Percentiles rank a stretch among this genome's conserved stretches.
These are phyloP conservation scores for Silurus lanzhouensis DNA, from an alignment of 2,797 vertebrate species.

Conservation along the genomic window DNA sequence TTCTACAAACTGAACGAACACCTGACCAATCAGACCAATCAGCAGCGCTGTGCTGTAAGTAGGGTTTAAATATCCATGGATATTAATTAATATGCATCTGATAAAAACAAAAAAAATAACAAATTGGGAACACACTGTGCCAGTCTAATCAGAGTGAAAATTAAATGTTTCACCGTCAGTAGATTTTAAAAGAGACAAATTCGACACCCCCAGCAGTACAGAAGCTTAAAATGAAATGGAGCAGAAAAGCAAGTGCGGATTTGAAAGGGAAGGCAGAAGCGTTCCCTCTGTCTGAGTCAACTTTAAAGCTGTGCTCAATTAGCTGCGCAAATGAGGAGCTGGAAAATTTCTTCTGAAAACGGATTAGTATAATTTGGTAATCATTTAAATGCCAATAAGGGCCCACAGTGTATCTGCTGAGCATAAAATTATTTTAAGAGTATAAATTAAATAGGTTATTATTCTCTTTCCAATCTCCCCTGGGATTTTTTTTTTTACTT, in stretches of 20 bases:
- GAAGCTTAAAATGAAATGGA: slow-evolving; percentile 69
- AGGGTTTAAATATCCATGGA: not conserved
- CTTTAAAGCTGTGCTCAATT: slow-evolving; percentile 81
- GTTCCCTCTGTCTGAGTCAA: slow-evolving; percentile 76
- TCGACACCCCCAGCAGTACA: slow-evolving; percentile 61
- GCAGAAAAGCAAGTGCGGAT: slow-evolving; percentile 70
- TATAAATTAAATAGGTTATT: slow-evolving; percentile 85
- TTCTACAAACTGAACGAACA: not conserved
- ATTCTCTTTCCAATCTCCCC: slow-evolving; percentile 76
- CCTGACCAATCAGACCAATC: not conserved
- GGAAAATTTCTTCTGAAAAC: slow-evolving; percentile 79
- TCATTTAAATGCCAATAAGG: slow-evolving; percentile 83
- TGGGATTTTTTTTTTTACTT: slow-evolving; percentile 61
- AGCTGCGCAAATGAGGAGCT: slow-evolving; percentile 80
- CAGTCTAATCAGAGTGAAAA: slow-evolving; percentile 41
- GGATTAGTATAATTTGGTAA: slow-evolving; percentile 86
- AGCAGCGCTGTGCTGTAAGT: not conserved
- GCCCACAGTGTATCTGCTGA: slow-evolving; percentile 78
- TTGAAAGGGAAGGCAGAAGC: slow-evolving; percentile 70
- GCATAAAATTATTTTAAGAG: slow-evolving; percentile 80
- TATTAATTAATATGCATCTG: slow-evolving; percentile 31
- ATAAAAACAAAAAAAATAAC: not conserved
- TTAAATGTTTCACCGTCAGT: slow-evolving; percentile 20
- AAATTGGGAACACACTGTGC: slow-evolving; percentile 52
- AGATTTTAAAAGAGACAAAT: slow-evolving; percentile 33